Evolutionary conservation across 2,888 invertebrate genomes (phyloP).

Genomic region (Philereme transversata): DNA sequence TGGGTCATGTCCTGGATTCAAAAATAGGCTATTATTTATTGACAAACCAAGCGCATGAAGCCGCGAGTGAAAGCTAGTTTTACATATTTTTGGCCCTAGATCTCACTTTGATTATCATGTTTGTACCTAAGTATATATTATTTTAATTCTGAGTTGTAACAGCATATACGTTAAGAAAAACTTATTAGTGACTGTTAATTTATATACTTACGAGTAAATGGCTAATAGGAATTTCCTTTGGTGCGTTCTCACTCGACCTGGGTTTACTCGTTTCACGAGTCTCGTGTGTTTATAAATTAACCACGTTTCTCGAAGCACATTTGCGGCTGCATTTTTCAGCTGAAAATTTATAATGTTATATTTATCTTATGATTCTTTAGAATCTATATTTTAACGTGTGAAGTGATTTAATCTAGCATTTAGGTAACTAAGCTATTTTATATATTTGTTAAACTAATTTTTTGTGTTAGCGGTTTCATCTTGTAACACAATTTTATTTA

Average conservation of each 20-base stretch:
- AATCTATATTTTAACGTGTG: background rate
- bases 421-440: conserved; percentile 10
- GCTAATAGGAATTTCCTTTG: conserved; percentile 99
- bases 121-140: no score
- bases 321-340: conserved; percentile 99
- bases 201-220: conserved; percentile 96
- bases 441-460: conserved; percentile 9
- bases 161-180: no score
- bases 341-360: conserved; percentile 75
- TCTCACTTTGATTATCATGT: no score
- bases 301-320: conserved; percentile 99
- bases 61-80: no score
- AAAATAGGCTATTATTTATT: no score
- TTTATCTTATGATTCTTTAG: conserved; percentile 1
- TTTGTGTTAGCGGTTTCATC: conserved; percentile 8
- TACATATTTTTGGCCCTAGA: no score
- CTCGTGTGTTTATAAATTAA: conserved; percentile 99
- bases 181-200: background rate
- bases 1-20: no score
- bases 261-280: conserved; percentile 98
- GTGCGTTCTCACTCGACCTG: conserved; percentile 97
- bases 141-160: no score
- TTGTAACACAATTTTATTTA: conserved; percentile 8
- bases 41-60: no score
- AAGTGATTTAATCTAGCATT: conserved; percentile 23